Evolutionary conservation across 2,888 invertebrate species (phyloP), one percentile per base, ranked within the genome.

Genomic region (Kuschelorhynchus macadamiae): DNA sequence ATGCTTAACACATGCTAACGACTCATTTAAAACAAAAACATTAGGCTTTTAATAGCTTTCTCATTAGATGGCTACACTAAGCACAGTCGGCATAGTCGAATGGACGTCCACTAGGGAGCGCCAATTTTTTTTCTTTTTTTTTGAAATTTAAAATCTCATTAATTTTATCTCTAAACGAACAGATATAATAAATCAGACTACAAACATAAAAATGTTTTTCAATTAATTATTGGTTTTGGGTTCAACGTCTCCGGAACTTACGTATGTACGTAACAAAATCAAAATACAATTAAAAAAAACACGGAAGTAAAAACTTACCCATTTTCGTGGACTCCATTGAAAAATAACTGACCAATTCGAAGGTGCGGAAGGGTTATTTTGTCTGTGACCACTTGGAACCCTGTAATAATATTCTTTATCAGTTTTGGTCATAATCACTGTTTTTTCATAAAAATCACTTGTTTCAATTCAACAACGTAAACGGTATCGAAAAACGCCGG

Each of bases 391-490:
- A 17, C 71, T 68, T 16, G 65, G 69, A 46, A 74, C 73, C 72
- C 74, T 74, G 71, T 47, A 74, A 74, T 75, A 74, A 49, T 73
- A 67, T 67, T 71, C 71, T 57, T 70, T 70, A 49, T 72, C 74
- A 72, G 70, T 30, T 72, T 70, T 73, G 47, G 71, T 72, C 75
- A 75, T 75, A 71, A 69, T 71, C 72, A 71, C 73, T 65, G 55
- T 60, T 68, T n/a, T 64, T 65, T 61, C 65, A 70, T 67, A 65
- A 69, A 67, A 57, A 57, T 17, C 33, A 59, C 46, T 30, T 41
- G 42, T 64, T 41, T 59, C 1, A 41, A 68, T 47, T 65, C 33
- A 44, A 49, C 60, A 64, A 61, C 32, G 30, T 12, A 60, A 49
- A 70, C 12, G 42, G 30, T 56, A 63, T 59, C 14, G 4, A 21